Percentiles rank a stretch among this genome's conserved stretches.
phyloP scores from a whole-genome alignment of 2,888 invertebrate genomes.

The Agrochola circellaris region DNA sequence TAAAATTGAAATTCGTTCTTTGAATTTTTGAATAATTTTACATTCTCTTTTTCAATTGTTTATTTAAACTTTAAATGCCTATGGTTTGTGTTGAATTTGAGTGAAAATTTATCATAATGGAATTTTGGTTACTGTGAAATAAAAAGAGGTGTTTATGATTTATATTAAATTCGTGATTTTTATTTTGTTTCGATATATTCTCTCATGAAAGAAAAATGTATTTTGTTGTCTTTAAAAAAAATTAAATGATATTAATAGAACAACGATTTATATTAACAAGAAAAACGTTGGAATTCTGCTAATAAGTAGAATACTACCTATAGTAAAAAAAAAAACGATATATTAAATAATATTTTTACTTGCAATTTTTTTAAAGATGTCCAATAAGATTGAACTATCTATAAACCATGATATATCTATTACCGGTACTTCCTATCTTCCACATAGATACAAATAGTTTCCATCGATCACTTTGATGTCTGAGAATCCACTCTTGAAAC shows the following conservation, averaged over 20 bases:
- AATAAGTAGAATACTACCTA: neutral
- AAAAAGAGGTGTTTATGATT: conserved; percentile 13
- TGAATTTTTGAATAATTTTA: neutral
- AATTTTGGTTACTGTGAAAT: neutral
- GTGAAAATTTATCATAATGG: conserved; percentile 12
- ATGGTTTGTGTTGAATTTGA: conserved; percentile 21
- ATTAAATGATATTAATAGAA: neutral
- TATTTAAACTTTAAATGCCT: conserved; percentile 19
- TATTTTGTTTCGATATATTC: neutral
- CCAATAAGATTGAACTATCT: neutral
- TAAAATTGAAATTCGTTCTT: conserved; percentile 27
- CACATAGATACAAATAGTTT: conserved; percentile 36
- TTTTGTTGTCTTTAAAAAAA: neutral
- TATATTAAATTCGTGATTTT: neutral
- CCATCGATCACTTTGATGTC: conserved; percentile 55
- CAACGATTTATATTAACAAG: neutral
- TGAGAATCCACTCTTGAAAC: conserved; percentile 63
- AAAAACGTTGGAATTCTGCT: neutral
- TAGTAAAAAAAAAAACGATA: neutral
- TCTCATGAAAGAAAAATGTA: no score
- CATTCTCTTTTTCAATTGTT: neutral
- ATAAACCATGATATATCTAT: neutral
- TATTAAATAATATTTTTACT: neutral
- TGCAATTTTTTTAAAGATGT: neutral
- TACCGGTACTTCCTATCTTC: neutral